Percentiles rank a stretch among this genome's conserved stretches.
Conservation (phyloP, 2,113 vertebrate genomes). For the Myrmecobius fasciatus region DNA sequence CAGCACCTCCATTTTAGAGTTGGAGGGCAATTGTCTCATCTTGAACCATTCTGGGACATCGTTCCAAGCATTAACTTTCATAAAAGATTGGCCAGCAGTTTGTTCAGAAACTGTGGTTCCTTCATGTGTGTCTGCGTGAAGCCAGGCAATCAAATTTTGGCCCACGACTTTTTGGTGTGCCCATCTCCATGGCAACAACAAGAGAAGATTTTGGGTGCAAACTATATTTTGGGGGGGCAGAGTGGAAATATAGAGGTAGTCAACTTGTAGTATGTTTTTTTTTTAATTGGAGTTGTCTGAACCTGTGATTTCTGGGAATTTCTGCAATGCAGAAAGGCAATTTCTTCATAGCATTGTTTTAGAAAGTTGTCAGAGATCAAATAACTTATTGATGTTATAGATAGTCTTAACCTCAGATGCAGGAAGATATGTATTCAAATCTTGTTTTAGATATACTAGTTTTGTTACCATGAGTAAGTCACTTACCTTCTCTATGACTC, state of each 20-base stretch:
- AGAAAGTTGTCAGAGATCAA: neutral
- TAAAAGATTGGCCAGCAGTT: neutral
- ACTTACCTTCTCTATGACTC: neutral
- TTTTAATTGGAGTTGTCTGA: neutral
- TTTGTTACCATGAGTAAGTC: neutral
- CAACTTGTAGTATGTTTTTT: neutral
- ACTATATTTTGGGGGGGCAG: neutral
- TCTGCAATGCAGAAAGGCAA: neutral
- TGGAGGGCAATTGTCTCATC: conserved; percentile 30
- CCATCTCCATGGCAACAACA: conserved; percentile 31
- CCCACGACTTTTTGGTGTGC: conserved; percentile 23
- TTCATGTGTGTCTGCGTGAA: neutral
- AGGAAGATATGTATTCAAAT: neutral
- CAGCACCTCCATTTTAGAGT: conserved; percentile 50
- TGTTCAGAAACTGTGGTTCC: neutral
- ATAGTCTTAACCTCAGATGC: neutral
- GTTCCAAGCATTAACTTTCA: conserved; percentile 23
- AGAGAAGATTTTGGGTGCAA: neutral
- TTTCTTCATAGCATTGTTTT: neutral
- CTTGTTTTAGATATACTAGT: neutral
- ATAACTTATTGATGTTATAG: neutral
- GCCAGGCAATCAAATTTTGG: neutral
- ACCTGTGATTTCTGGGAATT: neutral
- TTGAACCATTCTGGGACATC: conserved; percentile 1
- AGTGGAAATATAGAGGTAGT: neutral